A percentile compares a stretch with the other conserved stretches of the same genome.
These are phyloP conservation scores for Whitmania pigra DNA, from an alignment of 1,140 invertebrate species.

Conservation along the genomic window DNA sequence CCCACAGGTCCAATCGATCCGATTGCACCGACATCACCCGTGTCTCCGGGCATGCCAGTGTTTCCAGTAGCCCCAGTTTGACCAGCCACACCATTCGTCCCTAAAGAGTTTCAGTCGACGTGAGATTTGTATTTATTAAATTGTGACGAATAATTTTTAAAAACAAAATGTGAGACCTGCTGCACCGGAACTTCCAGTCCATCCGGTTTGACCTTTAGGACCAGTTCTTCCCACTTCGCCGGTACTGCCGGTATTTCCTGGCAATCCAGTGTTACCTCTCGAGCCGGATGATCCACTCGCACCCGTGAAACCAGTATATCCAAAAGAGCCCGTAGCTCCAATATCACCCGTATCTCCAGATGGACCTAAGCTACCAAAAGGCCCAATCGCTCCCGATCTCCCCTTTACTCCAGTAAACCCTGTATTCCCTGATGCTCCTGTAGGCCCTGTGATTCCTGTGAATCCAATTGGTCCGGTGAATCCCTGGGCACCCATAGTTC, in stretches of 20 bases:
- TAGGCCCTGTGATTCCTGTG: conserved; percentile 3
- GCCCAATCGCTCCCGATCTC: neutral
- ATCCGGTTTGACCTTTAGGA: neutral
- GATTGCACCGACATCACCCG: neutral
- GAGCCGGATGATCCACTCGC: conserved; percentile 4
- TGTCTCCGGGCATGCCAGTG: conserved; percentile 4
- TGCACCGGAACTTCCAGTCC: neutral
- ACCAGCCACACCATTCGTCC: neutral
- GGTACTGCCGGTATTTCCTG: neutral
- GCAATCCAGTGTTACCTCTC: conserved; percentile 7
- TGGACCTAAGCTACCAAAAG: conserved; percentile 9
- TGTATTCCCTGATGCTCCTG: neutral
- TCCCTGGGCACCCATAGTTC: neutral
- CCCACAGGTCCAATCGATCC: neutral
- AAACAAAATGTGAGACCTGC: neutral
- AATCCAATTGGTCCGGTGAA: neutral
- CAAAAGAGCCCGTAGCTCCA: neutral
- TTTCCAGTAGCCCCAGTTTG: conserved; percentile 12
- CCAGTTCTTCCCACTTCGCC: conserved; percentile 11
- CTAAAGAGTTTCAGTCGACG: neutral
- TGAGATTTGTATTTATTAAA: neutral
- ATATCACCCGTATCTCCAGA: neutral
- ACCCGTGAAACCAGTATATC: conserved; percentile 12
- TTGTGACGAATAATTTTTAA: neutral
- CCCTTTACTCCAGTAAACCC: conserved; percentile 11